Percentiles rank a stretch among this genome's conserved stretches.
These are phyloP conservation scores for Poicephalus meyeri DNA, from an alignment of 2,113 vertebrate genomes.

Conservation along the genomic window DNA sequence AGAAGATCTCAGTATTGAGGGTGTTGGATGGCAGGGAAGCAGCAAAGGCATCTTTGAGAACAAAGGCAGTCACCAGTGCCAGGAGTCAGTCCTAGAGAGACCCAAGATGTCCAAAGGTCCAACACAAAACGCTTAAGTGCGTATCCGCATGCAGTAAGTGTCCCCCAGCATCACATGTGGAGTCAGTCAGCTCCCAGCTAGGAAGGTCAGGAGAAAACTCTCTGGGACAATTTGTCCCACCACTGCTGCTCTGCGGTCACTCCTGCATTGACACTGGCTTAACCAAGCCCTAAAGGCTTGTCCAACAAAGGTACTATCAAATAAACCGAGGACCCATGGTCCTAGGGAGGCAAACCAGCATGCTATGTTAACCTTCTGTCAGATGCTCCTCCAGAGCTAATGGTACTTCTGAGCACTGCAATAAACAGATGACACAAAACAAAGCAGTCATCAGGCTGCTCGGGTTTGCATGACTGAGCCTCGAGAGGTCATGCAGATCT, in stretches of 20 bases:
- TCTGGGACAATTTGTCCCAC: background rate
- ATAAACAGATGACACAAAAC: background rate
- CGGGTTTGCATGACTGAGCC: background rate
- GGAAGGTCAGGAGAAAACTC: background rate
- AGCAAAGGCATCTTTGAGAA: background rate
- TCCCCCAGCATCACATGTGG: background rate
- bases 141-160: background rate
- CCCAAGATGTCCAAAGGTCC: background rate
- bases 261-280: background rate
- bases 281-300: background rate
- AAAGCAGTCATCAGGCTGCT: background rate
- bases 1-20: background rate
- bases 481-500: background rate
- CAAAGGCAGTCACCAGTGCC: background rate
- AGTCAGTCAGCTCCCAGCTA: background rate
- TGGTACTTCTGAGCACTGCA: background rate
- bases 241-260: background rate
- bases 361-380: background rate
- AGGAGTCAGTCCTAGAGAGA: background rate
- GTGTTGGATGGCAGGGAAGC: background rate
- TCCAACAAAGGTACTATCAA: background rate
- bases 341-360: background rate
- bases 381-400: background rate
- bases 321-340: accelerated
- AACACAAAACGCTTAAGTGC: background rate